Percentiles rank a stretch among this genome's conserved stretches.
phyloP scores from a whole-genome alignment of 2,797 vertebrate species.

The Threskiornis aethiopicus region DNA sequence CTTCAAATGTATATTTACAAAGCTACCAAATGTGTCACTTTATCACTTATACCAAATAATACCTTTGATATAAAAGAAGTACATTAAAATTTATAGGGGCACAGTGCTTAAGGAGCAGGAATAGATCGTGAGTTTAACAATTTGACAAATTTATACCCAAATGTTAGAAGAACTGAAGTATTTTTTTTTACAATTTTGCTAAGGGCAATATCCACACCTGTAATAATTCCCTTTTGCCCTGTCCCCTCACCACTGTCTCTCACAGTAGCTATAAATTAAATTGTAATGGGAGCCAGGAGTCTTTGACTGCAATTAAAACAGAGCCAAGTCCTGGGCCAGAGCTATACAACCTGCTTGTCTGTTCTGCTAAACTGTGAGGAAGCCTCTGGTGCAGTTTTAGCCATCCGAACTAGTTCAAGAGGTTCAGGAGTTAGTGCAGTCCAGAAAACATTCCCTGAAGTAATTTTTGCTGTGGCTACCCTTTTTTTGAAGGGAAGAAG shows the following conservation, averaged over 20 bases:
- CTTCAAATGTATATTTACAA: constrained; percentile 65
- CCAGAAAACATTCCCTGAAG: neutral
- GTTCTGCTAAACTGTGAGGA: neutral
- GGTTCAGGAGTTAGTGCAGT: neutral
- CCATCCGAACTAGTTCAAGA: neutral
- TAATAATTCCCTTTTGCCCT: neutral
- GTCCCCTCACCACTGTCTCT: neutral
- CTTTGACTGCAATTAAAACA: neutral
- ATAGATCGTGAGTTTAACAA: neutral
- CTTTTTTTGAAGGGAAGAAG: neutral
- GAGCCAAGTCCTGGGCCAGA: neutral
- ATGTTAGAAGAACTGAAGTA: neutral
- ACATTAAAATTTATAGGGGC: constrained; percentile 32
- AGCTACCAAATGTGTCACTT: constrained; percentile 45
- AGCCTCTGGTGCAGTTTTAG: neutral
- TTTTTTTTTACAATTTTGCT: neutral
- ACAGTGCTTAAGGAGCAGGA: neutral
- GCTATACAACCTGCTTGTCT: neutral
- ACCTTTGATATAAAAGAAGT: constrained; percentile 23
- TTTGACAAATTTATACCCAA: neutral
- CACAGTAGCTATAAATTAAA: neutral
- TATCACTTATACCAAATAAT: constrained; percentile 47
- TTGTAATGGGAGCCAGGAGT: neutral
- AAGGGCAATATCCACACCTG: neutral
- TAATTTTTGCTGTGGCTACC: neutral